Percentiles rank a stretch among this genome's conserved stretches.
Evolutionary conservation across 2,888 invertebrate species (phyloP).

Genomic region (Rapana venosa): DNA sequence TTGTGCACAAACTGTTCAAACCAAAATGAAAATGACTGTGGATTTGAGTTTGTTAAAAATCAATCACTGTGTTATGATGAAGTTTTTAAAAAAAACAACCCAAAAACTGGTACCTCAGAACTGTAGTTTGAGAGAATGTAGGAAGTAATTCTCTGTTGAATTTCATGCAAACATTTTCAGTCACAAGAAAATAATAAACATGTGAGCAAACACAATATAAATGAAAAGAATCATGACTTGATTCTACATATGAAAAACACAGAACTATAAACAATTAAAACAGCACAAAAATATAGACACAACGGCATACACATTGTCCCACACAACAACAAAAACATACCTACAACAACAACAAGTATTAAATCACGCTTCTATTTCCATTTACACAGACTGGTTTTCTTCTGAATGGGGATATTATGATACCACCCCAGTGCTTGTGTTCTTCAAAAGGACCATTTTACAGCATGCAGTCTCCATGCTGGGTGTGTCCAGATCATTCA

Average conservation of each 20-base stretch:
- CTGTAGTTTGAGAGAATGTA: slow-evolving; percentile 15
- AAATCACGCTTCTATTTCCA: too few species aligned
- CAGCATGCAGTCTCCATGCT: too few species aligned
- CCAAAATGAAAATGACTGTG: neutral
- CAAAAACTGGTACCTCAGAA: neutral
- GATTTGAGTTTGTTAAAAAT: neutral
- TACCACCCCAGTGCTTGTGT: too few species aligned
- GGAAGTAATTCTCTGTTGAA: neutral
- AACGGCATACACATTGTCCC: neutral
- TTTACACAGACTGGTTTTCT: too few species aligned
- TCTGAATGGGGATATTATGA: too few species aligned
- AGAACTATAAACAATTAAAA: neutral
- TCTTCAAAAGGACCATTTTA: too few species aligned
- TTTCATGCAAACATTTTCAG: neutral
- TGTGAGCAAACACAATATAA: too few species aligned
- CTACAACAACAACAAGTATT: too few species aligned
- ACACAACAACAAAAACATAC: neutral
- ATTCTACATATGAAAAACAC: neutral
- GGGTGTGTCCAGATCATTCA: too few species aligned
- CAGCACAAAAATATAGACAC: too few species aligned
- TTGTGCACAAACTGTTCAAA: neutral
- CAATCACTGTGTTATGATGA: neutral
- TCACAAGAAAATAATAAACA: neutral
- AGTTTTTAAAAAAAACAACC: neutral
- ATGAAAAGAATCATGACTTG: too few species aligned